Conservation (phyloP, 2,113 vertebrate genomes). For the Vombatus ursinus region DNA sequence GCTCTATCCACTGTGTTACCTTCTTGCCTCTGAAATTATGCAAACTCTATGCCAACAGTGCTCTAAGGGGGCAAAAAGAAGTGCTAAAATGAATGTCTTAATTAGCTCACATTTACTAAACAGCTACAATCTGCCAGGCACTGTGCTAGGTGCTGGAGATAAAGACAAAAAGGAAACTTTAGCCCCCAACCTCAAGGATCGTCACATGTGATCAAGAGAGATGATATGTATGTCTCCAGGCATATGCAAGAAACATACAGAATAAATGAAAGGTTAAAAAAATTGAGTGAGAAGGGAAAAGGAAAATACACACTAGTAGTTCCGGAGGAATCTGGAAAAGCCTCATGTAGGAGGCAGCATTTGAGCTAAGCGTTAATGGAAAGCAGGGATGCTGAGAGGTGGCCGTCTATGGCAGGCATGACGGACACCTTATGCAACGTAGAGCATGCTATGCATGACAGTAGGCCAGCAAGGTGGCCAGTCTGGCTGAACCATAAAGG, state of each 20-base stretch:
- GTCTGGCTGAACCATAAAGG: neutral
- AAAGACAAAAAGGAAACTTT: neutral
- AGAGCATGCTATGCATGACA: neutral
- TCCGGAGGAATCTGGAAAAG: neutral
- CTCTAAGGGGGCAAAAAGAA: neutral
- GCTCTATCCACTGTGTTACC: neutral
- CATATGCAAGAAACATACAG: neutral
- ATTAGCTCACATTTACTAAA: neutral
- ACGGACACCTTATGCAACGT: neutral
- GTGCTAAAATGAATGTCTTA: neutral
- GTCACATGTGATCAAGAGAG: neutral
- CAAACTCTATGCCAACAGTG: neutral
- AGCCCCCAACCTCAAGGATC: neutral
- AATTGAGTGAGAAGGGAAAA: neutral
- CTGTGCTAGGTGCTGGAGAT: neutral
- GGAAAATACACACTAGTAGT: neutral
- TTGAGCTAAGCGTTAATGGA: neutral
- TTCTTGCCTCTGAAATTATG: neutral
- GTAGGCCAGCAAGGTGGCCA: neutral
- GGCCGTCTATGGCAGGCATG: neutral
- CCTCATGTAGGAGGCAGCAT: neutral
- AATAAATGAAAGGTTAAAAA: neutral
- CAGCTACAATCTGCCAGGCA: neutral
- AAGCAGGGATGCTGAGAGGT: neutral
- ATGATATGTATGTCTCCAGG: neutral